phyloP scores from a whole-genome alignment of 1,140 invertebrate species.

The Galendromus occidentalis region DNA sequence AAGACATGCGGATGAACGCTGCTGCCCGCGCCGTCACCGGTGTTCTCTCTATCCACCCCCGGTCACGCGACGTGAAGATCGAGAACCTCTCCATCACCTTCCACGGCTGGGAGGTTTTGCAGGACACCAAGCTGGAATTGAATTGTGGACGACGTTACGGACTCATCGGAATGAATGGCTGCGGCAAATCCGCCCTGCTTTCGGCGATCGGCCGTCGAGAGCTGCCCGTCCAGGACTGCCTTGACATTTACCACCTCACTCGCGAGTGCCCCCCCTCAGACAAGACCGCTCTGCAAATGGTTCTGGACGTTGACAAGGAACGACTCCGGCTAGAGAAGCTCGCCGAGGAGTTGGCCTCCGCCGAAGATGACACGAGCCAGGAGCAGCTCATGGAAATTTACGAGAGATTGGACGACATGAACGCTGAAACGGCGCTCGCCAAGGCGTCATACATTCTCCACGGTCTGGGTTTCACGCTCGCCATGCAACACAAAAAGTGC shows the following conservation, averaged over 20 bases:
- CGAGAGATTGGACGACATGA: constrained; percentile 87
- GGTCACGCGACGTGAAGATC: constrained; percentile 88
- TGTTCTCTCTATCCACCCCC: constrained; percentile 75
- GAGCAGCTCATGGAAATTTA: constrained; percentile 95
- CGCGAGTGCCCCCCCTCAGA: constrained; percentile 90
- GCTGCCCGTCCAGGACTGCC: constrained; percentile 83
- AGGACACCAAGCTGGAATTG: constrained; percentile 85
- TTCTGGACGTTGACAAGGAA: constrained; percentile 96
- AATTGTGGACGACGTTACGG: constrained; percentile 93
- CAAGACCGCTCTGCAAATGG: constrained; percentile 67
- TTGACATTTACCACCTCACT: constrained; percentile 93
- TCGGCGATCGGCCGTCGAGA: constrained; percentile 77
- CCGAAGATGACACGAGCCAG: constrained; percentile 69
- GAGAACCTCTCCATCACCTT: constrained; percentile 94
- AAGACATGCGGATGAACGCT: constrained; percentile 70
- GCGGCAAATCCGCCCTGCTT: constrained; percentile 86
- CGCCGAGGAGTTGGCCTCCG: constrained; percentile 66
- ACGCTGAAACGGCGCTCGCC: constrained; percentile 79
- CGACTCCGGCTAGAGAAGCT: constrained; percentile 71
- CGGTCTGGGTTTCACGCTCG: constrained; percentile 83
- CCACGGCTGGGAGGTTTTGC: constrained; percentile 82
- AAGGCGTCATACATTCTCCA: constrained; percentile 82
- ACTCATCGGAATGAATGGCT: constrained; percentile 84
- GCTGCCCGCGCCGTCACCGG: constrained; percentile 86
- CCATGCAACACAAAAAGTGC: constrained; percentile 75